A percentile compares a stretch with the other conserved stretches of the same genome.
phyloP scores from a whole-genome alignment of 2,113 vertebrate species.

The Leuciscus idus region DNA sequence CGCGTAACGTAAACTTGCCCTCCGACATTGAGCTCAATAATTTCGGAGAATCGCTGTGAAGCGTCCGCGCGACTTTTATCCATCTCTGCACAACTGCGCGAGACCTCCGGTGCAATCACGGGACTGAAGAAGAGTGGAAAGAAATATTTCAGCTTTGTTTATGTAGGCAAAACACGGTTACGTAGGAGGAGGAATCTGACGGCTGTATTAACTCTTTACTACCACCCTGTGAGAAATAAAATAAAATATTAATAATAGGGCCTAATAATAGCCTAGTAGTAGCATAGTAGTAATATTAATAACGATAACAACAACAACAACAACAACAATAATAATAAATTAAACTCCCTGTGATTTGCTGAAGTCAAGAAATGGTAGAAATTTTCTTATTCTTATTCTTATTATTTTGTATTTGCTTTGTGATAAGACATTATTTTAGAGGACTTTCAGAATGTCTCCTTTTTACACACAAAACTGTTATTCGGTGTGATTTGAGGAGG shows the following conservation, averaged over 20 bases:
- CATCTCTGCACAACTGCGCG: conserved; percentile 63
- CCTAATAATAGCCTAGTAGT: no score
- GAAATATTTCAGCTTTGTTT: conserved; percentile 66
- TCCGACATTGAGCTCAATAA: conserved; percentile 95
- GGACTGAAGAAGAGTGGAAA: conserved; percentile 13
- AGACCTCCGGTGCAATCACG: background rate
- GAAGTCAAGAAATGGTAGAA: no score
- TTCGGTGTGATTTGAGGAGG: background rate
- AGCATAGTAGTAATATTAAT: no score
- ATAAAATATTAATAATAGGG: no score
- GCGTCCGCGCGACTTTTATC: conserved; percentile 47
- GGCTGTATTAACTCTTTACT: conserved; percentile 71
- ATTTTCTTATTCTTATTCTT: no score
- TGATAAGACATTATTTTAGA: no score
- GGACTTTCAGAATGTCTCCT: no score
- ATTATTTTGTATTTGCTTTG: no score
- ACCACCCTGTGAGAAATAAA: background rate
- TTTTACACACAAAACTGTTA: background rate
- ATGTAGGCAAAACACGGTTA: conserved; percentile 60
- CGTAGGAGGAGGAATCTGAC: conserved; percentile 71
- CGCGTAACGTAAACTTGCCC: conserved; percentile 96
- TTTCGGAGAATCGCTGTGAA: conserved; percentile 80
- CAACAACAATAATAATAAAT: no score
- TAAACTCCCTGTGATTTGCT: no score
- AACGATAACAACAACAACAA: no score